Percentiles rank a stretch among this genome's conserved stretches.
phyloP scores from a whole-genome alignment of 2,888 invertebrate genomes.

The Apantesis nais region DNA sequence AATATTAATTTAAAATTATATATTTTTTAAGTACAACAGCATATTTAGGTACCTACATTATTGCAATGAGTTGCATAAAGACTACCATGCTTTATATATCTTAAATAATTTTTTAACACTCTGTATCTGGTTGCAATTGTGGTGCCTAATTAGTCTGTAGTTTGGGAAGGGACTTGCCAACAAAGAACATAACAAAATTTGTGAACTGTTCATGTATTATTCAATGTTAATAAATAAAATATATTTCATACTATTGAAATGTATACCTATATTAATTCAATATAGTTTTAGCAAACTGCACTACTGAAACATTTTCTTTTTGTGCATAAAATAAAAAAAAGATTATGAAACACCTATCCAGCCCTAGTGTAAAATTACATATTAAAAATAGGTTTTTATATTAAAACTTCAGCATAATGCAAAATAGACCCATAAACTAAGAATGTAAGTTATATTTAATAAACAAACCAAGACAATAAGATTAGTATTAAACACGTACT shows the following conservation, averaged over 20 bases:
- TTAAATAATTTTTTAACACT: not conserved
- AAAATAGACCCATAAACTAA: too few relatives aligned
- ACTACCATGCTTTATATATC: not conserved
- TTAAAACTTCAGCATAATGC: too few relatives aligned
- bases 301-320: too few relatives aligned
- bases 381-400: too few relatives aligned
- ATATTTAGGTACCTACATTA: not conserved
- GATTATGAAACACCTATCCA: too few relatives aligned
- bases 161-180: conserved; percentile 5
- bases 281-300: too few relatives aligned
- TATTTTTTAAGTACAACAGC: not conserved
- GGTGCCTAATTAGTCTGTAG: not conserved
- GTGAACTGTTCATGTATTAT: not conserved
- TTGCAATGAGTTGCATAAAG: conserved; percentile 7
- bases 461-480: not conserved
- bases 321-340: too few relatives aligned
- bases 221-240: too few relatives aligned
- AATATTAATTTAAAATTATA: conserved; percentile 11
- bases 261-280: too few relatives aligned
- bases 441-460: too few relatives aligned
- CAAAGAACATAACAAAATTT: not conserved
- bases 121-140: conserved; percentile 9
- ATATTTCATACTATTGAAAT: too few relatives aligned
- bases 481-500: not conserved
- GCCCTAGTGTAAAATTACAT: too few relatives aligned